Percentiles rank a stretch among this genome's conserved stretches.
Evolutionary conservation across 2,113 vertebrate species (phyloP).

Genomic region (Sphyrna mokarran): DNA sequence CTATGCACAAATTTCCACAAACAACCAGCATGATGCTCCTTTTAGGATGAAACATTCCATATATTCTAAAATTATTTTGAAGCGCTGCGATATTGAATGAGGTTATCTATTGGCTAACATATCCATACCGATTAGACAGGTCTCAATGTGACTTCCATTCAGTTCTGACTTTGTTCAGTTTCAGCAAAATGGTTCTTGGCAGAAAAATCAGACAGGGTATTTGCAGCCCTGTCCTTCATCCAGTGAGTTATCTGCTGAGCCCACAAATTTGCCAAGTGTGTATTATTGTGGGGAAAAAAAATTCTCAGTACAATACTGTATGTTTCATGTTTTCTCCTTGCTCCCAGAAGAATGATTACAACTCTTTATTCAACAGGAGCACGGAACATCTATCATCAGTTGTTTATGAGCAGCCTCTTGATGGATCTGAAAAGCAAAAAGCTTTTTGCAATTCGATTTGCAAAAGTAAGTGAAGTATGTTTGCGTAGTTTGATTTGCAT

Average conservation of each 20-base stretch:
- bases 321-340: not conserved
- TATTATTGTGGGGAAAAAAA: not conserved
- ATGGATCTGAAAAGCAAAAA: conserved; percentile 98
- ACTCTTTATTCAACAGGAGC: conserved; percentile 64
- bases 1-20: not conserved
- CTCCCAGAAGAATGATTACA: not conserved
- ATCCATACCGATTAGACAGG: not conserved
- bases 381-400: conserved; percentile 88
- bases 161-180: not conserved
- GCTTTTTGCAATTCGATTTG: conserved; percentile 86
- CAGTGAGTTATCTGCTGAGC: not conserved
- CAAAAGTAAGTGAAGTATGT: conserved; percentile 70
- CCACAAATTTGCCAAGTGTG: not conserved
- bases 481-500: not conserved
- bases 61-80: not conserved
- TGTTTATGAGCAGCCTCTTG: conserved; percentile 95
- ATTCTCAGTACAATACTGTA: not conserved
- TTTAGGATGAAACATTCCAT: not conserved
- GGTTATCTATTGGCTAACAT: not conserved
- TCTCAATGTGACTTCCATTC: not conserved
- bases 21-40: not conserved
- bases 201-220: too few species aligned
- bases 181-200: not conserved
- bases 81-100: not conserved
- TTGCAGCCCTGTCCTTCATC: not conserved